phyloP scores from a whole-genome alignment of 1,140 invertebrate genomes.

The Gryon sp. region DNA sequence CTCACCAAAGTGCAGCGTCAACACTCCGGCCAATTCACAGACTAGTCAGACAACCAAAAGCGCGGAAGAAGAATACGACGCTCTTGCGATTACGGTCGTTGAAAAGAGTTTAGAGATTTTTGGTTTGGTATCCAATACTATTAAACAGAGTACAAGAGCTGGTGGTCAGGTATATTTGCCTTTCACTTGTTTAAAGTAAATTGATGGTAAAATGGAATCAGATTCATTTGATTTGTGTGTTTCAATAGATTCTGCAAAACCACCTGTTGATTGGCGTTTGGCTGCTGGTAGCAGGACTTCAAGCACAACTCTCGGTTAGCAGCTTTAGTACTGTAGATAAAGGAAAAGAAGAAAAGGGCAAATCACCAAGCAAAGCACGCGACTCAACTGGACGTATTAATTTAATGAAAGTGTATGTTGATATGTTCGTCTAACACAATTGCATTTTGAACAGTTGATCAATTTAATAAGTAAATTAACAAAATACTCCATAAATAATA shows the following conservation, averaged over 20 bases:
- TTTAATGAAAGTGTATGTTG: slow-evolving; percentile 84
- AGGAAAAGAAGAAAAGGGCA: slow-evolving; percentile 83
- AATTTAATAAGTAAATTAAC: too few relatives aligned
- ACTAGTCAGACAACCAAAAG: slow-evolving; percentile 77
- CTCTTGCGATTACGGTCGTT: slow-evolving; percentile 84
- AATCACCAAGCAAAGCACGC: slow-evolving; percentile 84
- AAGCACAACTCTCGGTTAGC: slow-evolving; percentile 83
- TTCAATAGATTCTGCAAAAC: slow-evolving; percentile 89
- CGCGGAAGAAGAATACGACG: slow-evolving; percentile 85
- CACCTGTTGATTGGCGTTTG: slow-evolving; percentile 92
- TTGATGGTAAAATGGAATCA: too few relatives aligned
- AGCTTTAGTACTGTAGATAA: slow-evolving; percentile 80
- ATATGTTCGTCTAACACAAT: too few relatives aligned
- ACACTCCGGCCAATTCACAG: slow-evolving; percentile 68
- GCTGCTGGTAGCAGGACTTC: slow-evolving; percentile 92
- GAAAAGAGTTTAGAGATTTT: slow-evolving; percentile 90
- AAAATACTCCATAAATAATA: too few relatives aligned
- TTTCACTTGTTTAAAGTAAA: too few relatives aligned
- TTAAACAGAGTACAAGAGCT: slow-evolving; percentile 91
- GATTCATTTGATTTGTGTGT: slow-evolving; percentile 41
- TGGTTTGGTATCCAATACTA: slow-evolving; percentile 87
- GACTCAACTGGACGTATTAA: slow-evolving; percentile 82
- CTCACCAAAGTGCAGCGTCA: slow-evolving; percentile 82
- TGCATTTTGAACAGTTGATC: too few relatives aligned
- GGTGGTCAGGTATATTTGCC: slow-evolving; percentile 93